Base-by-base conservation (phyloP, 2,797 vertebrate genomes). In the Karalla daura region DNA sequence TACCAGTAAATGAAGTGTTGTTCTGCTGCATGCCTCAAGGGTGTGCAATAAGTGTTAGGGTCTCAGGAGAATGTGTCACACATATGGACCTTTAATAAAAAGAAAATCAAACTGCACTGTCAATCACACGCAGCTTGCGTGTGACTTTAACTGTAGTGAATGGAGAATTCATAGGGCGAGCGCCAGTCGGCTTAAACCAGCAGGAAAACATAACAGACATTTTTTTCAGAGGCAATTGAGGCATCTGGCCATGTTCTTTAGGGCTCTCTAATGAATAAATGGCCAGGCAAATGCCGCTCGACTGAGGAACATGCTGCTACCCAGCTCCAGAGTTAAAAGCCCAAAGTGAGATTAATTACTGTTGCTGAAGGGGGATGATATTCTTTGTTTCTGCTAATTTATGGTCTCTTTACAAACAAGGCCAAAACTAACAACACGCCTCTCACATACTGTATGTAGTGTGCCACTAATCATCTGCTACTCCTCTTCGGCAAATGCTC, bases 271-370 rank as follows among this genome's bases (percentile, higher is more conserved):
- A 84, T 72, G 23, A 90, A 93, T 85, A 89, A 91, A 92, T 87
- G 65, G 78, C 80, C 70, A 47, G 49, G 71, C 0, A 64, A 88
- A 93, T 91, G 88, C 73, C 73, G 73, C 87, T 78, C 89, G 86
- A 92, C 86, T 89, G 54, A 0, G 4, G 51, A 85, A 87, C 74
- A 65, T 83, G 59, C 0, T 78, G 64, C 80, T 82, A 63, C 64
- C 69, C 20, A 27, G 72, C 81, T 83, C 70, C 62, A 9, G 50
- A 80, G 62, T 67, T 72, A 78, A 47, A 87, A 73, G 74, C 69
- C 69, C 70, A 89, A 92, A 93, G 82, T 76, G 86, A 92, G 87
- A 91, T 85, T 92, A 93, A 93, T 92, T 80, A 68, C 5, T 78
- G 78, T 60, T 73, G 69, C 43, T 23, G 62, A 45, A n/a, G 65